Evolutionary conservation across 92 coral and sea anemone species (phyloP).

Genomic region (Palythoa grandiflora): DNA sequence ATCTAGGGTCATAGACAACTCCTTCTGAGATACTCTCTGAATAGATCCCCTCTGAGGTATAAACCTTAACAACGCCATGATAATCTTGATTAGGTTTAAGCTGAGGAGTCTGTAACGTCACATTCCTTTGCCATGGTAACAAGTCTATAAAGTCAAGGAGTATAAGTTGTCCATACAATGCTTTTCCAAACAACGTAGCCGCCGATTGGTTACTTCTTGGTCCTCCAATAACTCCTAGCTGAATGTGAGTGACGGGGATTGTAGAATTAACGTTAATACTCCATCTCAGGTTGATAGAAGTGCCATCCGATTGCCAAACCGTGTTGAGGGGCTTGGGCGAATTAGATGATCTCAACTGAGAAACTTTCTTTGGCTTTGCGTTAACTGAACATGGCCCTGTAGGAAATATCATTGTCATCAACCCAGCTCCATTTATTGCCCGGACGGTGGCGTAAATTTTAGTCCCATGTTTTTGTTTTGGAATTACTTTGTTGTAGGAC

Average conservation of each 20-base stretch:
- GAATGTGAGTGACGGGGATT: background rate
- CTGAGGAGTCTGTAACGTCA: slow-evolving; percentile 27
- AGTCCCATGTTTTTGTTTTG: slow-evolving; percentile 65
- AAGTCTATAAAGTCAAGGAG: slow-evolving; percentile 29
- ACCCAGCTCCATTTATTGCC: slow-evolving; percentile 81
- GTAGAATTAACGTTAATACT: background rate
- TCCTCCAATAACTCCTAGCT: slow-evolving; percentile 37
- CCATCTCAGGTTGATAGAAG: slow-evolving; percentile 29
- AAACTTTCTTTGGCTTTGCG: slow-evolving; percentile 63
- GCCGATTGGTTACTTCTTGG: background rate
- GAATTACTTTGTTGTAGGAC: slow-evolving; percentile 56
- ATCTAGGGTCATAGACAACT: slow-evolving; percentile 7
- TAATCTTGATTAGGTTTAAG: slow-evolving; percentile 3
- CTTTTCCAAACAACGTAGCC: slow-evolving; percentile 20
- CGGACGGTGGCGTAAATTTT: slow-evolving; percentile 71
- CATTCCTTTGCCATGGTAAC: slow-evolving; percentile 39
- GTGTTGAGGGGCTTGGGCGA: background rate
- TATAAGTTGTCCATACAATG: slow-evolving; percentile 19
- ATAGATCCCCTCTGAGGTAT: slow-evolving; percentile 13
- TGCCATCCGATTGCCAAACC: slow-evolving; percentile 33
- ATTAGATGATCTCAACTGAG: background rate
- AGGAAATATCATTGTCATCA: slow-evolving; percentile 61
- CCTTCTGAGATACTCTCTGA: slow-evolving; percentile 20
- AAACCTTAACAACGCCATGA: slow-evolving; percentile 15
- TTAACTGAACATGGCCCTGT: slow-evolving; percentile 66